Evolutionary conservation across 37 sponge, comb jelly and placozoan species (phyloP), one percentile per base, ranked within the genome.

Genomic region (Chondrosia reniformis): DNA sequence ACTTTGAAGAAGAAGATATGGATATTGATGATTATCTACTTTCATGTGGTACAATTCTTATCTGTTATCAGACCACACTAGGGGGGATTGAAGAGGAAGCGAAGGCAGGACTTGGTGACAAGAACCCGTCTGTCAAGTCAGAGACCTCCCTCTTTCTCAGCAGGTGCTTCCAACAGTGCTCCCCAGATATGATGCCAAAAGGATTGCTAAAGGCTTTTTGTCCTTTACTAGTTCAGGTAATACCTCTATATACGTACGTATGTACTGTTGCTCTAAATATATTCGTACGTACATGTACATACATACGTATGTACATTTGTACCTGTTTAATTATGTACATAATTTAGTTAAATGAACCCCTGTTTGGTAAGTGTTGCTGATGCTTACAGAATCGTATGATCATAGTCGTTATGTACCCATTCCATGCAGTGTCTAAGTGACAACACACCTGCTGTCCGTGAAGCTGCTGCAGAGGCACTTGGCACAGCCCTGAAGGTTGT

Each of bases 111-210:
- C 81, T 97, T 32, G 76, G 31, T 21, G 88, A 82, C 78, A 94
- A 97, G 89, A 97, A 94, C 43, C 98, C 98, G 0, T 80, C 87
- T 13, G 95, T 92, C 45, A 89, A 89, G 62, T 33, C 91, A 31
- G 97, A 97, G 81, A 85, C 89, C 27, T 40, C 80, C 22, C 78
- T 87, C 46, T 97, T 94, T 74, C 58, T 86, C 25, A 84, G 87
- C 62, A 84, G 98, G 33, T 86, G 85, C 58, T 92, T 92, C 64
- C 81, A 76, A 42, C 84, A 89, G 80, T 89, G 90, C 46, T 79
- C 84, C 15, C 91, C 98, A 24, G 87, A 82, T 55, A 83, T 79
- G 73, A 34, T 97, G 27, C 87, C 92, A 2, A 97, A 97, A 62
- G 78, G 90, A 10, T 38, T 89, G 17, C 65, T 94, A 41, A 97